Percentiles rank a stretch among this genome's conserved stretches.
Evolutionary conservation across 2,888 invertebrate species (phyloP).

Genomic region (Drosophila nigricruria): DNA sequence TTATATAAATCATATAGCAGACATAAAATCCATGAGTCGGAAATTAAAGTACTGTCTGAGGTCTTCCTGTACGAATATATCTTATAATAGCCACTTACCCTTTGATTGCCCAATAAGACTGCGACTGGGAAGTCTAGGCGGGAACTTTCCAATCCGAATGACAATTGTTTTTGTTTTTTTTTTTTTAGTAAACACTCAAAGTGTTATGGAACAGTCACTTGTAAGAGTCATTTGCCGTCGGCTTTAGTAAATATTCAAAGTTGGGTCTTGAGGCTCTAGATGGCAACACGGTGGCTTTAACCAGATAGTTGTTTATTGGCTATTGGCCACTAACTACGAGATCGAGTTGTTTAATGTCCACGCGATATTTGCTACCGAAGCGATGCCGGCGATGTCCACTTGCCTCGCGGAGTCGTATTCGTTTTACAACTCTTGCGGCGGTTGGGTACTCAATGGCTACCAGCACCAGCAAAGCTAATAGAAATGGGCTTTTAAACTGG

Average conservation of each 20-base stretch:
- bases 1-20: neutral
- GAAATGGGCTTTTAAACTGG: slow-evolving; percentile 8
- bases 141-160: slow-evolving; percentile 13
- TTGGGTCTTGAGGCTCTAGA: neutral
- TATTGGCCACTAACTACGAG: slow-evolving; percentile 43
- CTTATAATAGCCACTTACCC: slow-evolving; percentile 26
- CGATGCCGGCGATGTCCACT: slow-evolving; percentile 25
- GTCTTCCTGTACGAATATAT: neutral
- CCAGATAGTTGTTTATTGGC: slow-evolving; percentile 48
- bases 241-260: slow-evolving; percentile 11
- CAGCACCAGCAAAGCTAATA: neutral
- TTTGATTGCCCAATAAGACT: neutral
- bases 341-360: slow-evolving; percentile 40
- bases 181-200: neutral
- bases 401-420: slow-evolving; percentile 20
- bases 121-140: neutral
- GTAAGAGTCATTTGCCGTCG: slow-evolving; percentile 26
- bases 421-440: slow-evolving; percentile 34
- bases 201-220: neutral
- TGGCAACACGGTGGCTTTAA: slow-evolving; percentile 13
- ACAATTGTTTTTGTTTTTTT: neutral
- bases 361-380: slow-evolving; percentile 36
- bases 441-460: slow-evolving; percentile 38
- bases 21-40: neutral
- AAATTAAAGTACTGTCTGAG: neutral